A percentile compares a stretch with the other conserved stretches of the same genome.
Conservation (phyloP, 2,797 vertebrate genomes). For the Phataginus tricuspis region DNA sequence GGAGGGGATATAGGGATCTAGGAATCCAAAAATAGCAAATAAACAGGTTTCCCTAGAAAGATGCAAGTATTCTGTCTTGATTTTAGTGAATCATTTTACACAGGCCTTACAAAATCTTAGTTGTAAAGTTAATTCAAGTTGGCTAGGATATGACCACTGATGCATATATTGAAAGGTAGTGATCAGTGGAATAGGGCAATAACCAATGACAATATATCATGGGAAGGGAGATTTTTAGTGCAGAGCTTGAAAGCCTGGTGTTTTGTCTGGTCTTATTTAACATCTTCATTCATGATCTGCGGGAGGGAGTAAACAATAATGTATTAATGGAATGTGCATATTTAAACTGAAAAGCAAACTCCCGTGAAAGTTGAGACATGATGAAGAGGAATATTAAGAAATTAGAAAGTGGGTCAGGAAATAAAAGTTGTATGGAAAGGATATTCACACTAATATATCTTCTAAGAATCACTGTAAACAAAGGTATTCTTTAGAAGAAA, state of each 20-base stretch:
- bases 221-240: conserved; percentile 64
- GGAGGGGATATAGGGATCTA: background rate
- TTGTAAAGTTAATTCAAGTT: conserved; percentile 58
- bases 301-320: conserved; percentile 72
- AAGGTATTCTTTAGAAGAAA: conserved; percentile 46
- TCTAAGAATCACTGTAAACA: conserved; percentile 24
- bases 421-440: conserved; percentile 1
- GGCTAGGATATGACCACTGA: background rate
- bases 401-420: conserved; percentile 58
- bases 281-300: conserved; percentile 80
- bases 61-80: background rate
- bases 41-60: background rate
- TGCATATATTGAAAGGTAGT: background rate
- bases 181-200: background rate
- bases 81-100: conserved; percentile 45
- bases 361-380: conserved; percentile 37
- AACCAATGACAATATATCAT: background rate
- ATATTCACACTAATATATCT: background rate
- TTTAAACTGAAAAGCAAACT: conserved; percentile 39
- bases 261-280: conserved; percentile 80
- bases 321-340: conserved; percentile 72
- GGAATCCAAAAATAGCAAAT: conserved; percentile 20
- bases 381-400: conserved; percentile 44
- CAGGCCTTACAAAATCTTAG: background rate
- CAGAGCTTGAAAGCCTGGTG: conserved; percentile 60